phyloP scores from a whole-genome alignment of 1,140 invertebrate genomes.

The Brachionus koreanus region DNA sequence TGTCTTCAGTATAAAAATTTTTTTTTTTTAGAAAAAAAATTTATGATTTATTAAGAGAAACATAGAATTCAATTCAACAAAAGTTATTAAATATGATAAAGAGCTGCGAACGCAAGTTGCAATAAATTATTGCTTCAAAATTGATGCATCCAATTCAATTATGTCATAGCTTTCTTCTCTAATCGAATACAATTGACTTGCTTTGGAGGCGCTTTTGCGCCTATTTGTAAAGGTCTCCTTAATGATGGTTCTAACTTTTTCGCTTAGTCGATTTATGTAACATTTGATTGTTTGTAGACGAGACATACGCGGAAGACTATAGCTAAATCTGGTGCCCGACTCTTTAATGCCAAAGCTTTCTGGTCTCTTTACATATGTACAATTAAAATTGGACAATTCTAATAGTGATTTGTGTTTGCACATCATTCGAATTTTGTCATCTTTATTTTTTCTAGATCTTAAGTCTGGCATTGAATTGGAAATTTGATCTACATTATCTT shows the following conservation, averaged over 20 bases:
- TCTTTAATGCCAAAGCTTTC: background rate
- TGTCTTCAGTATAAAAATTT: background rate
- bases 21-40: conserved; percentile 2
- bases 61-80: background rate
- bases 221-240: background rate
- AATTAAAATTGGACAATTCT: conserved; percentile 20
- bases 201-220: background rate
- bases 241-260: conserved; percentile 13
- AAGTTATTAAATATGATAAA: background rate
- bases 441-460: background rate
- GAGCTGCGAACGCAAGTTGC: background rate
- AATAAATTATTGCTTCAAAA: background rate
- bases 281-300: background rate
- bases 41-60: conserved; percentile 33
- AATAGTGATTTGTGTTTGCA: background rate
- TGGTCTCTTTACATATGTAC: background rate
- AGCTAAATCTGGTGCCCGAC: background rate
- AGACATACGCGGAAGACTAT: background rate
- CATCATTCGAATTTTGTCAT: background rate
- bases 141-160: conserved; percentile 1
- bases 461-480: conserved; percentile 6
- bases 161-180: conserved; percentile 20
- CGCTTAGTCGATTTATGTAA: background rate
- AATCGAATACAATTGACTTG: background rate
- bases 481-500: background rate